Percentiles rank a stretch among this genome's conserved stretches.
These are phyloP conservation scores for Pteronura brasiliensis DNA, from an alignment of 2,113 vertebrate genomes.

Conservation along the genomic window DNA sequence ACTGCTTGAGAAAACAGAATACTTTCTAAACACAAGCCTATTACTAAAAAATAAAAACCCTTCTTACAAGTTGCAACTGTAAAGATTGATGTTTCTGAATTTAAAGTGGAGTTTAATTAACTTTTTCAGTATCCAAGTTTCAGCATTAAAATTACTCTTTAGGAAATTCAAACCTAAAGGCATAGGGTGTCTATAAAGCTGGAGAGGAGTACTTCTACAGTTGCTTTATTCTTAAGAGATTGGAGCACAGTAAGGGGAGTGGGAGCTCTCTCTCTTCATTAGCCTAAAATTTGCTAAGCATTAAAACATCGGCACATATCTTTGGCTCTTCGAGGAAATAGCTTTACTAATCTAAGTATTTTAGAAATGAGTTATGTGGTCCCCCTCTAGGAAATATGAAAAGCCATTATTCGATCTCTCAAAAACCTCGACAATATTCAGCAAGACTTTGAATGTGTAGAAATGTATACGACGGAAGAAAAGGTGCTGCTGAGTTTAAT, in stretches of 20 bases:
- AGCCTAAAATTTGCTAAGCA: neutral
- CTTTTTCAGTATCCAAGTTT: neutral
- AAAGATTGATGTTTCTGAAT: neutral
- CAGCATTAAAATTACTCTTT: constrained; percentile 23
- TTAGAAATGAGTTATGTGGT: constrained; percentile 71
- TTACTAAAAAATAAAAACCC: constrained; percentile 34
- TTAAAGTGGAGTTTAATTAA: constrained; percentile 34
- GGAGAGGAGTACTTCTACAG: constrained; percentile 12
- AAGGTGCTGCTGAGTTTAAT: neutral
- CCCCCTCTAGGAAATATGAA: constrained; percentile 34
- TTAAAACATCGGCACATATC: constrained; percentile 49
- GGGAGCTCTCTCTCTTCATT: neutral
- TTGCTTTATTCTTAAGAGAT: constrained; percentile 57
- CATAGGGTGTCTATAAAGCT: neutral
- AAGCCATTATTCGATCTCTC: constrained; percentile 59
- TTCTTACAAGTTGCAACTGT: neutral
- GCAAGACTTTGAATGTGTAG: neutral
- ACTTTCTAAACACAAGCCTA: constrained; percentile 37
- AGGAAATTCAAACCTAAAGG: constrained; percentile 40
- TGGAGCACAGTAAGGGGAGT: neutral
- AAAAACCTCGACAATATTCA: constrained; percentile 69
- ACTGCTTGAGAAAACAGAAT: neutral
- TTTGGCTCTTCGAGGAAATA: constrained; percentile 21
- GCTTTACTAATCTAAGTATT: constrained; percentile 55
- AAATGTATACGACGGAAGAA: constrained; percentile 15